Evolutionary conservation across 2,888 invertebrate genomes (phyloP), one percentile per base, ranked within the genome.

Genomic region (Lasioglossum pauxillum): DNA sequence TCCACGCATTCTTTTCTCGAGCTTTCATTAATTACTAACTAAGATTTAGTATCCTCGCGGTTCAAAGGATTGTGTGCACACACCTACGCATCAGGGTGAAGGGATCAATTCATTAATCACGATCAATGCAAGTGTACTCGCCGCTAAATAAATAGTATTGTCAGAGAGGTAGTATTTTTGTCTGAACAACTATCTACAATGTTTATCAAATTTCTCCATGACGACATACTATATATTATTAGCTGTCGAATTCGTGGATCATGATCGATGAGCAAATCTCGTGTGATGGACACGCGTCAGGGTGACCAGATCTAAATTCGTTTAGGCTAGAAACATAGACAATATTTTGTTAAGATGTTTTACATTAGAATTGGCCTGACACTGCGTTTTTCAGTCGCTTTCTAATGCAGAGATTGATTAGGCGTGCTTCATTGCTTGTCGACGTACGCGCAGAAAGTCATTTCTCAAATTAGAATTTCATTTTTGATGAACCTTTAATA

Each of bases 51-150:
- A 76, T 76, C 44, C 23, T 19, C 44, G 8, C 31, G 41, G 44
- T 46, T 67, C 64, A 31, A 44, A 44, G 76, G 44, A 76, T 31
- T 46, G 38, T 69, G 35, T 77, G 35, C 77, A n/a, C 38, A 49
- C 77, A 35, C 38, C 75, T 57, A 53, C 53, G 53, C 75, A n/a
- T 23, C 67, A 23, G 69, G 14, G n/a, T 84, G 80, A 72, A 64
- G 75, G 78, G 90, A 92, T 92, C 90, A 88, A 89, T 87, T 71
- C 78, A 82, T 82, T 53, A 82, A 74, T 82, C 77, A 78, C 67
- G 73, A 67, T 38, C 35, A 23, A 12, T 53, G 69, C 19, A 31
- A n/a, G 75, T 67, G 57, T 35, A 19, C 64, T 71, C n/a, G 44
- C 41, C 44, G 49, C 19, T 57, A 71, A 78, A 53, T 53, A 41